Evolutionary conservation across 2,888 invertebrate species (phyloP), one percentile per base, ranked within the genome.

Genomic region (Teinopalpus imperialis): DNA sequence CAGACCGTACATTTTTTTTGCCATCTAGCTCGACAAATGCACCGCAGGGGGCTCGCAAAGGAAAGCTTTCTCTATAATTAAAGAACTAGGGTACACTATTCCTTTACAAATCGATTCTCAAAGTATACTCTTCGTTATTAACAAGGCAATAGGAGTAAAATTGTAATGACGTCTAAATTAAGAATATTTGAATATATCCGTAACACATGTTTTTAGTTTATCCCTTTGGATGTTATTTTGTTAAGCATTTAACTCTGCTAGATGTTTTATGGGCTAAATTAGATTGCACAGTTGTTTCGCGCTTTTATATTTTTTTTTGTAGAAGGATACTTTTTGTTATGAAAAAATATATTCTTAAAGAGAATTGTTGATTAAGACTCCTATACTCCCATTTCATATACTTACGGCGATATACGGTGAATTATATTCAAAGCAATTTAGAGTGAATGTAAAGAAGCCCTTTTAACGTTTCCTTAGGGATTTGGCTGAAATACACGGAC

Each of bases 151-250:
- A 43, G 47, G 24, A 9, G 42, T 57, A 60, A 40, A 55, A 62
- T 66, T 51, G 39, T 56, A 51, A 55, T 57, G 59, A 45, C 48
- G 46, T 52, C 54, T 49, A 59, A 52, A 53, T 53, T 63, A 26
- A 29, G 50, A 50, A 53, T 51, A 32, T 23, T 26, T 10, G 7
- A 18, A 27, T 8, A 53, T 57, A 53, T 59, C 43, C 54, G 45
- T 48, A 51, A 54, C 54, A 52, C 56, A 53, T 61, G 59, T 61
- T 69, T 41, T 62, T 61, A 56, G 57, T 61, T 18, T 60, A 62
- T 66, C 59, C 59, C 57, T 69, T 67, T 68, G 49, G 57, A 67
- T 62, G 62, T 63, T 60, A 73, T 71, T 74, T 63, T 54, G 61
- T 63, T 65, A 64, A 68, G 66, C 63, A 57, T 72, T 73, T 69